Percentiles rank a stretch among this genome's conserved stretches.
These are phyloP conservation scores for Chironomus tentans DNA, from an alignment of 2,888 invertebrate genomes.

Conservation along the genomic window DNA sequence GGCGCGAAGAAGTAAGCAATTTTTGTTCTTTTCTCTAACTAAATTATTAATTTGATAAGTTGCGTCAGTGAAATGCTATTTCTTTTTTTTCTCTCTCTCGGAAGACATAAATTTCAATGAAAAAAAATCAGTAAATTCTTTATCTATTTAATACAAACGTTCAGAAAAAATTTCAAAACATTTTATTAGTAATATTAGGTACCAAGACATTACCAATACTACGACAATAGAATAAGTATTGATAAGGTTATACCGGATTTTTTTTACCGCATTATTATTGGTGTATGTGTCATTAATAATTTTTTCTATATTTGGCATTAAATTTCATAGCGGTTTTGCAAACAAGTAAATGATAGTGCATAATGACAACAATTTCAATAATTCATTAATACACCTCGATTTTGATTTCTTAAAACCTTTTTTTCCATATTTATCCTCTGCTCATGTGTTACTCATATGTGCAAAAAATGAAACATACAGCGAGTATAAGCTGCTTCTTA, in stretches of 20 bases:
- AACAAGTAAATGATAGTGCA: no score
- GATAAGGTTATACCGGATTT: no score
- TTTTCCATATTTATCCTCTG: no score
- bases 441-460: no score
- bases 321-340: not conserved
- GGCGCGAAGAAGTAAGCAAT: constrained; percentile 93
- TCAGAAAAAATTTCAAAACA: not conserved
- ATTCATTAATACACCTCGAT: no score
- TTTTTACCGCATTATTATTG: not conserved
- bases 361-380: no score
- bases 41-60: not conserved
- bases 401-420: no score
- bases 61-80: no score
- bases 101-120: constrained; percentile 21
- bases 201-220: not conserved
- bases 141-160: not conserved
- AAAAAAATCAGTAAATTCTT: not conserved
- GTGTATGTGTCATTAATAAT: constrained; percentile 2
- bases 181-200: not conserved
- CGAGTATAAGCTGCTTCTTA: no score
- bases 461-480: no score
- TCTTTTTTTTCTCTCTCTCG: not conserved
- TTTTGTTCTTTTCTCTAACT: constrained; percentile 28
- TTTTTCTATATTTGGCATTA: constrained; percentile 18
- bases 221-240: not conserved